A percentile compares a stretch with the other conserved stretches of the same genome.
These are phyloP conservation scores for Patiria miniata DNA, from an alignment of 35 echinoderm and acorn worm species.

Conservation along the genomic window DNA sequence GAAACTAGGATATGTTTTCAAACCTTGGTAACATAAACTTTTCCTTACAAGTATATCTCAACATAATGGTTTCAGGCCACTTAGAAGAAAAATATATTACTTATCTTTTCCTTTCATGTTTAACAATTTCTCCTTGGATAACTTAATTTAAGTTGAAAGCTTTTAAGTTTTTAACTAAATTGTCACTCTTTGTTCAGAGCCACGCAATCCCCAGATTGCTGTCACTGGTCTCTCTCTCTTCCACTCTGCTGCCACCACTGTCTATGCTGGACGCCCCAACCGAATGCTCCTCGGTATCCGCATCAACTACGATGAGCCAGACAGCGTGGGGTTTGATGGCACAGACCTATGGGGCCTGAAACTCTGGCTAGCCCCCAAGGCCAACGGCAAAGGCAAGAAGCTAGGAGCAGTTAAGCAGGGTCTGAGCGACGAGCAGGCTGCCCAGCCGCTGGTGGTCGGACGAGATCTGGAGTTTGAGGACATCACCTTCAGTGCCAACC, in stretches of 20 bases:
- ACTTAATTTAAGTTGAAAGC: no score
- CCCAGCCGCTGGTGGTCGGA: conserved; percentile 18
- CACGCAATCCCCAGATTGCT: background rate
- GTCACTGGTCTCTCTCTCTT: conserved; percentile 12
- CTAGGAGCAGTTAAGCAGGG: background rate
- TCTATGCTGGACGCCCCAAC: background rate
- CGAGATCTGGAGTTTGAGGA: background rate
- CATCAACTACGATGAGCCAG: background rate
- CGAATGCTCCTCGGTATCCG: background rate
- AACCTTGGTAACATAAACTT: no score
- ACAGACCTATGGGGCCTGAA: conserved; percentile 37
- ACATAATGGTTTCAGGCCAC: no score
- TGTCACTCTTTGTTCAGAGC: background rate
- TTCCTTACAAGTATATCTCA: no score
- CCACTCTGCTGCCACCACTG: background rate
- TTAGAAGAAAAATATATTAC: no score
- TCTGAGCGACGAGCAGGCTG: conserved; percentile 6
- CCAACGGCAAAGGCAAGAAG: conserved; percentile 46
- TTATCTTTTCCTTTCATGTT: no score
- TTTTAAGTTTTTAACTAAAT: no score
- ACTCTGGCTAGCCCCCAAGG: conserved; percentile 41
- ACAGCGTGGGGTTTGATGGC: conserved; percentile 26
- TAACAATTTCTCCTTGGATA: no score
- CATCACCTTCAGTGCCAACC: background rate
- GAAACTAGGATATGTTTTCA: no score